A percentile compares a stretch with the other conserved stretches of the same genome.
Evolutionary conservation across 1,140 invertebrate genomes (phyloP).

Genomic region (Drosophila kanapiae): DNA sequence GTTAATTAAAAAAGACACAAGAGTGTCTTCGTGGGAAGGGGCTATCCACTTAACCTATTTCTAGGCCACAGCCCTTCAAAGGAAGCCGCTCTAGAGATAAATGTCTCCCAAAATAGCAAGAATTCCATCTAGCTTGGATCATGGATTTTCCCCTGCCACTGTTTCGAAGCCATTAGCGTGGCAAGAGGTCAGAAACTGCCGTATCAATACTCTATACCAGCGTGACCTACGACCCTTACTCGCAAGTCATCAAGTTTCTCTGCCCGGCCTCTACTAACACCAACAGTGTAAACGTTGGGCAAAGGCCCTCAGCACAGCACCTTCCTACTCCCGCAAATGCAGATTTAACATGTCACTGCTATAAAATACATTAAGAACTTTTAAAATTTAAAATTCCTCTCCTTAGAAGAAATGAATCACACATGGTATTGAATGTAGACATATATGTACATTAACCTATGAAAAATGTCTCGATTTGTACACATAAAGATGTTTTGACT

Average conservation of each 20-base stretch:
- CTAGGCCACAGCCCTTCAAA: not conserved
- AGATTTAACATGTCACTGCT: no score
- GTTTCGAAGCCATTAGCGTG: not conserved
- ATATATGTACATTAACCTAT: no score
- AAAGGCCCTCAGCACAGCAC: no score
- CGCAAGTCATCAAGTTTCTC: no score
- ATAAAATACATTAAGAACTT: no score
- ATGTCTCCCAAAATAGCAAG: constrained; percentile 1
- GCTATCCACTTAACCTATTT: constrained; percentile 10
- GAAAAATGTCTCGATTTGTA: no score
- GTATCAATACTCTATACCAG: no score
- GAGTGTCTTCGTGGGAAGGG: not conserved
- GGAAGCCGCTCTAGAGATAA: not conserved
- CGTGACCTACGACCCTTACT: no score
- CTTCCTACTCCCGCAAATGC: no score
- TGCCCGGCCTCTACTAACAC: no score
- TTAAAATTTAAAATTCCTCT: not conserved
- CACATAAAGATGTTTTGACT: not conserved
- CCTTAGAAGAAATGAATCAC: not conserved
- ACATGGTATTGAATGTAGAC: not conserved
- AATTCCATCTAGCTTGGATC: not conserved
- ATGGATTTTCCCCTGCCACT: not conserved
- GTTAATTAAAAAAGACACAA: constrained; percentile 19
- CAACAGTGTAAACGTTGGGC: no score
- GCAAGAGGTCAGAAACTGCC: not conserved